phyloP scores from a whole-genome alignment of 2,888 invertebrate species.

The Philopedon plagiatum region DNA sequence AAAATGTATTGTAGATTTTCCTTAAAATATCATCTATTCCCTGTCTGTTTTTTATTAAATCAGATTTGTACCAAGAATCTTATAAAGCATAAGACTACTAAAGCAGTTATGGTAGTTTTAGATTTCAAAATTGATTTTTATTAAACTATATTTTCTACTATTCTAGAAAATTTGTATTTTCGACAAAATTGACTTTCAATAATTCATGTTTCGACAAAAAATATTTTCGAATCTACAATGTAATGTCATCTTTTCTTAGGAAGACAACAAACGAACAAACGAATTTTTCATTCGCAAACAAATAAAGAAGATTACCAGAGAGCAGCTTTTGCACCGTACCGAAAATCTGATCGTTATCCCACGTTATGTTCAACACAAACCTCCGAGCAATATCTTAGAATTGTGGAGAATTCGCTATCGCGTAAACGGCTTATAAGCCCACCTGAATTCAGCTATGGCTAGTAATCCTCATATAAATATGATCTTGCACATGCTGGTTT shows the following conservation, averaged over 20 bases:
- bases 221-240: too few species aligned
- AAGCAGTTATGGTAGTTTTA: too few species aligned
- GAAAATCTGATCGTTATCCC: constrained; percentile 35
- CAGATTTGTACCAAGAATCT: too few species aligned
- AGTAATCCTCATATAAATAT: constrained; percentile 35
- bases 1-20: background rate
- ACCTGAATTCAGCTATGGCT: constrained; percentile 31
- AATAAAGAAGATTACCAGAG: constrained; percentile 9
- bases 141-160: too few species aligned
- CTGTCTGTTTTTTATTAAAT: too few species aligned
- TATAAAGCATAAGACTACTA: too few species aligned
- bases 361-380: constrained; percentile 37
- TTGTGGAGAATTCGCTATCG: constrained; percentile 34
- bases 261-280: background rate
- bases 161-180: too few species aligned
- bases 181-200: too few species aligned
- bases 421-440: constrained; percentile 31
- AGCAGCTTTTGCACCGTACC: constrained; percentile 14
- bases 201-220: too few species aligned
- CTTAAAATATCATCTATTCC: too few species aligned
- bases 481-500: constrained; percentile 14
- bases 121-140: too few species aligned
- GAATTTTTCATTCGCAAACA: constrained; percentile 1
- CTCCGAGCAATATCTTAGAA: constrained; percentile 38
- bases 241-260: too few species aligned